Conservation (phyloP, 2,113 vertebrate genomes). For the Sinocyclocheilus anshuiensis region DNA sequence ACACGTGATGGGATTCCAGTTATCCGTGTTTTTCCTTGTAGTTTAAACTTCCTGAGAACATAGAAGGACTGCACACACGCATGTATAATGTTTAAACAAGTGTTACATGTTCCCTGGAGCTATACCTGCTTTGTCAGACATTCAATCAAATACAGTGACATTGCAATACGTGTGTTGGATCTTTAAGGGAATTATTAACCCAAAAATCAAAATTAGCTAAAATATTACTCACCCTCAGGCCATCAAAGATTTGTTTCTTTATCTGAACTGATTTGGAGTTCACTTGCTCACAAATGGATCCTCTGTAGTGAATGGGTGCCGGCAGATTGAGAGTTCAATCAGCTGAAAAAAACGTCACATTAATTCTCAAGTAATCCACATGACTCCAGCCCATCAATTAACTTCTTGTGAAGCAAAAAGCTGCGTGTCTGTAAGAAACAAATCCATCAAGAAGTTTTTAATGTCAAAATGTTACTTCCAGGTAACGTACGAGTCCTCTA, state of each 20-base stretch:
- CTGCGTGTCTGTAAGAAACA: too few relatives aligned
- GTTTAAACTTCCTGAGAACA: slow-evolving; percentile 18
- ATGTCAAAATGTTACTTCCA: too few relatives aligned
- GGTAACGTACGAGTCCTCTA: too few relatives aligned
- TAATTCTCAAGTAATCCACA: too few relatives aligned
- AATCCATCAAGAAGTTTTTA: too few relatives aligned
- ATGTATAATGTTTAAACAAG: slow-evolving; percentile 20
- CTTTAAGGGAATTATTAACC: not conserved
- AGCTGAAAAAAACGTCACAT: not conserved
- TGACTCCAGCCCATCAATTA: too few relatives aligned
- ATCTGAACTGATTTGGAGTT: not conserved
- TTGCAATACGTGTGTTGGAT: not conserved
- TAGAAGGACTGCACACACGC: not conserved
- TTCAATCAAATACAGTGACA: slow-evolving; percentile 1
- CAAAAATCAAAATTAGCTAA: not conserved
- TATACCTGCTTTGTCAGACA: not conserved
- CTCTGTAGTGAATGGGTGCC: not conserved
- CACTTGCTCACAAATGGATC: not conserved
- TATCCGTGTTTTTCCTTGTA: not conserved
- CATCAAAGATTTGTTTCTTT: too few relatives aligned
- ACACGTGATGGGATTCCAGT: not conserved
- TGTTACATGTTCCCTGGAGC: not conserved
- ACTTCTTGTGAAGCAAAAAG: too few relatives aligned
- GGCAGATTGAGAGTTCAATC: too few relatives aligned
- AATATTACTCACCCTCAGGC: not conserved